These are phyloP conservation scores for Platalea minor DNA, from an alignment of 2,797 vertebrate species.

Conservation along the genomic window DNA sequence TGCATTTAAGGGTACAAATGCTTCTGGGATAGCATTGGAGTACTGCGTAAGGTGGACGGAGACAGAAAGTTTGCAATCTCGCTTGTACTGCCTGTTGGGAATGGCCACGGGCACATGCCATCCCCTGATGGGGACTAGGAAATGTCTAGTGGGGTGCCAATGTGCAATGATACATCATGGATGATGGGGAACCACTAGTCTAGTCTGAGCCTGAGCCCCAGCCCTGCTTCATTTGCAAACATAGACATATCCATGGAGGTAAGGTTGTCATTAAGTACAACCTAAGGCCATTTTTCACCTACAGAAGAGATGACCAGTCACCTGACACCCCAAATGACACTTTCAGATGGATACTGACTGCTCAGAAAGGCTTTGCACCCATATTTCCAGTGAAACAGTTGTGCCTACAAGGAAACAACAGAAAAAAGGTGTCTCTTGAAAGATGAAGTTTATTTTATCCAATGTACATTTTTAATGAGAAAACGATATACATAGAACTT, in stretches of 20 bases:
- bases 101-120: fast-evolving
- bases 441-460: not conserved
- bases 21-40: not conserved
- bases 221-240: not conserved
- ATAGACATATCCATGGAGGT: not conserved
- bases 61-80: not conserved
- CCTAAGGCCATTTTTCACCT: not conserved
- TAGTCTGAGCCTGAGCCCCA: not conserved
- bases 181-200: not conserved
- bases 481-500: not conserved
- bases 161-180: fast-evolving
- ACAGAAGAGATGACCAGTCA: not conserved
- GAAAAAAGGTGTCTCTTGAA: not conserved
- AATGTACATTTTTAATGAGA: not conserved
- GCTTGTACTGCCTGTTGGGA: not conserved
- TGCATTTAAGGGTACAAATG: not conserved
- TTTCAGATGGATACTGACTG: not conserved
- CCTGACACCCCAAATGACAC: not conserved
- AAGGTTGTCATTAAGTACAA: not conserved
- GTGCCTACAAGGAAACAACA: not conserved
- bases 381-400: not conserved
- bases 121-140: not conserved
- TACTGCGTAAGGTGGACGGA: not conserved
- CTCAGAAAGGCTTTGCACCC: not conserved
- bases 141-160: not conserved